phyloP scores from a whole-genome alignment of 2,113 vertebrate species.

The Psilopogon haemacephalus region DNA sequence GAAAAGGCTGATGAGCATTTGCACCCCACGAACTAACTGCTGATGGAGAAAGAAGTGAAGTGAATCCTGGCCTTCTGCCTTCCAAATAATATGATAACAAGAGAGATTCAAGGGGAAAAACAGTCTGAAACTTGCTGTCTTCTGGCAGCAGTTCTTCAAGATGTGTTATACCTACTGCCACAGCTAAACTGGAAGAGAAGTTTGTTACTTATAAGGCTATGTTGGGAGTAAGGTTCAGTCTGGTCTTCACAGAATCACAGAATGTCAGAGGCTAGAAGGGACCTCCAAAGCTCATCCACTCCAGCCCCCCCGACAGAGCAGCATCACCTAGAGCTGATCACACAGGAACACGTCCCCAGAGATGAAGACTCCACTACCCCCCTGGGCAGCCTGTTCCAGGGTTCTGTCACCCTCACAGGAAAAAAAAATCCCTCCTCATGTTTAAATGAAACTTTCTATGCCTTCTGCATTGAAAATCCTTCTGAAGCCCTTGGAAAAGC shows the following conservation, averaged over 20 bases:
- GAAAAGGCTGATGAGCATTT: background rate
- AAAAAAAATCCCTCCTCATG: no score
- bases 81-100: background rate
- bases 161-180: background rate
- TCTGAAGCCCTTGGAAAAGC: background rate
- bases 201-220: fast-evolving
- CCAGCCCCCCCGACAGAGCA: no score
- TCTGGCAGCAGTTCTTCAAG: background rate
- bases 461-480: background rate
- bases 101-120: background rate
- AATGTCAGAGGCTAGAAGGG: no score
- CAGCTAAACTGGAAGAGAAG: background rate
- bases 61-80: background rate
- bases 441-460: no score
- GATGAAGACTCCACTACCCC: no score
- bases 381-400: no score
- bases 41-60: background rate
- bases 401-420: no score
- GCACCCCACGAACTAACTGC: background rate
- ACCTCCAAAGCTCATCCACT: no score
- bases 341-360: no score
- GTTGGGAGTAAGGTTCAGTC: fast-evolving
- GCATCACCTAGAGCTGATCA: no score
- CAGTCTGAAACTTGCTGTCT: background rate
- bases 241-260: background rate